A percentile compares a stretch with the other conserved stretches of the same genome.
Evolutionary conservation across 2,797 vertebrate genomes (phyloP).

Genomic region (Peromyscus melanophrys): DNA sequence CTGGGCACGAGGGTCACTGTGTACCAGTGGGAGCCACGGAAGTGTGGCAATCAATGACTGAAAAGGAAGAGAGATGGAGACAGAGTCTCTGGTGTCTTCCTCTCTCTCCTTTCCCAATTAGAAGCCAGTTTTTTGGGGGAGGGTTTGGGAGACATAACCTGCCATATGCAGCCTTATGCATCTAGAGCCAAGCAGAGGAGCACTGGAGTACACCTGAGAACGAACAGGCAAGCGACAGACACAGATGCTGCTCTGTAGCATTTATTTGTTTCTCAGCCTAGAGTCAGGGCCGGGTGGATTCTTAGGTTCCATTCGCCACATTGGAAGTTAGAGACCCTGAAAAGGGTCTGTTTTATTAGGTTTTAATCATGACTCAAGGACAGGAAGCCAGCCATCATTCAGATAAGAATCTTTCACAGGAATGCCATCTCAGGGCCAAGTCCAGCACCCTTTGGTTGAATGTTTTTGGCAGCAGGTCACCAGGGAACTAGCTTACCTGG

Average conservation of each 20-base stretch:
- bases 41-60: neutral
- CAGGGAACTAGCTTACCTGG: slow-evolving; percentile 36
- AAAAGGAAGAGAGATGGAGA: neutral
- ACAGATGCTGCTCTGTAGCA: neutral
- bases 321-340: slow-evolving; percentile 26
- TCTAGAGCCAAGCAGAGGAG: neutral
- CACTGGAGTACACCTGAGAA: neutral
- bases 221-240: neutral
- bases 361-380: slow-evolving; percentile 68
- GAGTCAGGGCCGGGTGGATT: neutral
- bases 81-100: neutral
- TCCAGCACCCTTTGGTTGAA: slow-evolving; percentile 48
- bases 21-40: neutral
- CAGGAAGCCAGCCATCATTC: slow-evolving; percentile 50
- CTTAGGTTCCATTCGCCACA: neutral
- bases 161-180: too few species aligned
- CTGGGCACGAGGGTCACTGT: neutral
- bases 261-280: slow-evolving; percentile 38
- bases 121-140: neutral
- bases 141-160: neutral
- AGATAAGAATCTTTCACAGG: slow-evolving; percentile 32
- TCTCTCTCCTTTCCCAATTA: neutral
- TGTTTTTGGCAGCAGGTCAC: slow-evolving; percentile 59
- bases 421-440: neutral
- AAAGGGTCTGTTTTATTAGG: slow-evolving; percentile 21